These are phyloP conservation scores for Itoplectis maculator DNA, from an alignment of 2,888 invertebrate species.

Conservation along the genomic window DNA sequence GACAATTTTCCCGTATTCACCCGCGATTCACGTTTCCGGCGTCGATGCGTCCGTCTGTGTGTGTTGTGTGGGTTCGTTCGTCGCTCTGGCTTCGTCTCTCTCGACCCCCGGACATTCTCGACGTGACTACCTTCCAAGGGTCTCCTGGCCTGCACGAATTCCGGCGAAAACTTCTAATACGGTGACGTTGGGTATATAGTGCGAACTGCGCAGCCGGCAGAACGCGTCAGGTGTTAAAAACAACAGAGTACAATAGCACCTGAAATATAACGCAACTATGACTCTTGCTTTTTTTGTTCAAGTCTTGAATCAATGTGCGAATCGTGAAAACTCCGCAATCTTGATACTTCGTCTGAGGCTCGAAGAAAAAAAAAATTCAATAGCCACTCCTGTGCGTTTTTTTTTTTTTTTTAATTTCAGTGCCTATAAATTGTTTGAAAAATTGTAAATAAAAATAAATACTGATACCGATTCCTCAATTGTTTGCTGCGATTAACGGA, in stretches of 20 bases:
- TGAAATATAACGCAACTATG: conserved; percentile 43
- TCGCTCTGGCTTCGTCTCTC: conserved; percentile 41
- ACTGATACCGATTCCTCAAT: too few relatives aligned
- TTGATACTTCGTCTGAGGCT: too few relatives aligned
- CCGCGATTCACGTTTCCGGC: conserved; percentile 15
- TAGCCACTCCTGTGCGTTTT: too few relatives aligned
- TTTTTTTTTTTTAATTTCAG: too few relatives aligned
- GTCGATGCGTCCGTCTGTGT: too few relatives aligned
- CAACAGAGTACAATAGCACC: conserved; percentile 60
- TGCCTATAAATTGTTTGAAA: too few relatives aligned
- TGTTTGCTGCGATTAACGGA: too few relatives aligned
- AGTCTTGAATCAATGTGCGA: too few relatives aligned
- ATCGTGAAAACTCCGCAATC: too few relatives aligned
- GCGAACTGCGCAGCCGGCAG: not conserved
- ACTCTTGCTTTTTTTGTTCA: not conserved
- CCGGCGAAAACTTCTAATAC: conserved; percentile 46
- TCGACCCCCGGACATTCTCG: conserved; percentile 49
- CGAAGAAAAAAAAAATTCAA: too few relatives aligned
- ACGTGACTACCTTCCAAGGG: conserved; percentile 41
- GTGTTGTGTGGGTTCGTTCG: too few relatives aligned
- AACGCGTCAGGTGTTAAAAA: conserved; percentile 68
- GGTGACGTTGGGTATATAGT: not conserved
- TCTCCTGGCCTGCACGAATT: conserved; percentile 27
- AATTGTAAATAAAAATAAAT: too few relatives aligned
- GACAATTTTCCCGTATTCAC: conserved; percentile 46